These are phyloP conservation scores for Lucifuga dentata DNA, from an alignment of 2,113 vertebrate genomes.

Conservation along the genomic window DNA sequence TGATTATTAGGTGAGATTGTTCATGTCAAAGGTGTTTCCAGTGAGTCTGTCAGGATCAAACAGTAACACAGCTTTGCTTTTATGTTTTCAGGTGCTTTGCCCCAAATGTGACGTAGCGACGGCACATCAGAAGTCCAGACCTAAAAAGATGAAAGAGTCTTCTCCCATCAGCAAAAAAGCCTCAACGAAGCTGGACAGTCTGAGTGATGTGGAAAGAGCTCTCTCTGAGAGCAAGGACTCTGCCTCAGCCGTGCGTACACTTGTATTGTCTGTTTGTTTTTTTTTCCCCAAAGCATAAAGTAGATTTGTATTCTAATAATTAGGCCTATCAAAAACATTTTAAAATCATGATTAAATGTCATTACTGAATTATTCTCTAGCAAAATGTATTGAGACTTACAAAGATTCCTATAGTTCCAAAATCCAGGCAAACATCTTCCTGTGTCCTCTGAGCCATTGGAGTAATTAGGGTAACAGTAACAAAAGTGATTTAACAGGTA, in stretches of 20 bases:
- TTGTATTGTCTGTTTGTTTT: not conserved
- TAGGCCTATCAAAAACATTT: not conserved
- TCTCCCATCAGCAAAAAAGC: conserved; percentile 83
- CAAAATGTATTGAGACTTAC: too few species aligned
- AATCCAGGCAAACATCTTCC: too few species aligned
- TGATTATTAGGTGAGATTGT: fast-evolving
- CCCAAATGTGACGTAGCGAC: conserved; percentile 89
- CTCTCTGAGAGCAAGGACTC: conserved; percentile 93
- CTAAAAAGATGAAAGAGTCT: conserved; percentile 90
- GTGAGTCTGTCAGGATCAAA: not conserved
- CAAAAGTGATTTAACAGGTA: too few species aligned
- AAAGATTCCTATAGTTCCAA: too few species aligned
- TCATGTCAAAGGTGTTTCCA: not conserved
- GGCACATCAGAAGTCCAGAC: conserved; percentile 85
- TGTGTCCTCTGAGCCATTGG: too few species aligned
- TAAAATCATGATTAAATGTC: too few species aligned
- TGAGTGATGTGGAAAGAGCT: conserved; percentile 89
- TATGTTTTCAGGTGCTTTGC: conserved; percentile 88
- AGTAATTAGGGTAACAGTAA: too few species aligned
- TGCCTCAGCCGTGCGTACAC: conserved; percentile 87
- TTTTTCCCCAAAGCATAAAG: not conserved
- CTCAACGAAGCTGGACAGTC: conserved; percentile 85
- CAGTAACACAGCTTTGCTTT: not conserved
- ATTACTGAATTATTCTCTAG: too few species aligned
- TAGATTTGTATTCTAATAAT: not conserved